Percentiles rank a stretch among this genome's conserved stretches.
These are phyloP conservation scores for Datnioides undecimradiatus DNA, from an alignment of 2,113 vertebrate species.

Conservation along the genomic window DNA sequence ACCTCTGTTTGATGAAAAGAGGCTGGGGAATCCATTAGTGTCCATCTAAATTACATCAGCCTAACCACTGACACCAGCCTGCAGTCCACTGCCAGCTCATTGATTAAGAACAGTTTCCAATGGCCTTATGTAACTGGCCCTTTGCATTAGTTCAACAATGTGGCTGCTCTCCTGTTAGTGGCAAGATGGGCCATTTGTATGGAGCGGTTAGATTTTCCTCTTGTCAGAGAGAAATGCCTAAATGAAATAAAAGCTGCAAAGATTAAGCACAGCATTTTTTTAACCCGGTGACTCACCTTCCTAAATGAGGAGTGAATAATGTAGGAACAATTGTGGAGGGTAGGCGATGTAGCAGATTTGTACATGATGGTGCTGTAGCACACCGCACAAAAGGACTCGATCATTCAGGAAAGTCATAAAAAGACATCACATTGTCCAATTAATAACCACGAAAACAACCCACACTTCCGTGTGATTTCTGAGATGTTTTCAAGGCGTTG, in stretches of 20 bases:
- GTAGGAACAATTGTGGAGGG: constrained; percentile 32
- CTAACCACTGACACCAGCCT: constrained; percentile 53
- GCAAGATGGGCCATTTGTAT: neutral
- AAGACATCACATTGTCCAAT: constrained; percentile 59
- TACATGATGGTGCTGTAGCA: constrained; percentile 16
- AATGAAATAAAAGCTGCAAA: constrained; percentile 64
- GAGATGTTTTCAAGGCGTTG: constrained; percentile 56
- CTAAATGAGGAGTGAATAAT: constrained; percentile 42
- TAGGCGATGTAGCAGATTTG: constrained; percentile 20
- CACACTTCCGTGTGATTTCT: constrained; percentile 42
- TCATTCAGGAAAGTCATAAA: constrained; percentile 32
- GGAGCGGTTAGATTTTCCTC: constrained; percentile 5
- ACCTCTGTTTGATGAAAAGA: constrained; percentile 63
- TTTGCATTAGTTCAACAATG: constrained; percentile 40
- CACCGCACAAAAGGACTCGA: constrained; percentile 16
- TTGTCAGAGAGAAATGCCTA: constrained; percentile 13
- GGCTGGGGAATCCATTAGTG: constrained; percentile 74
- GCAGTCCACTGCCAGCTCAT: constrained; percentile 59
- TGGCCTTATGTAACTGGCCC: constrained; percentile 62
- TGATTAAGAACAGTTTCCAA: constrained; percentile 70
- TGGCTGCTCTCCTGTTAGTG: constrained; percentile 16
- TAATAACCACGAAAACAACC: constrained; percentile 59
- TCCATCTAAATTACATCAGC: constrained; percentile 75
- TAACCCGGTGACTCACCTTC: constrained; percentile 31
- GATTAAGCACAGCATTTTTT: constrained; percentile 32